Base-by-base conservation (phyloP, 92 coral and sea anemone species). In the Muricea muricata region DNA sequence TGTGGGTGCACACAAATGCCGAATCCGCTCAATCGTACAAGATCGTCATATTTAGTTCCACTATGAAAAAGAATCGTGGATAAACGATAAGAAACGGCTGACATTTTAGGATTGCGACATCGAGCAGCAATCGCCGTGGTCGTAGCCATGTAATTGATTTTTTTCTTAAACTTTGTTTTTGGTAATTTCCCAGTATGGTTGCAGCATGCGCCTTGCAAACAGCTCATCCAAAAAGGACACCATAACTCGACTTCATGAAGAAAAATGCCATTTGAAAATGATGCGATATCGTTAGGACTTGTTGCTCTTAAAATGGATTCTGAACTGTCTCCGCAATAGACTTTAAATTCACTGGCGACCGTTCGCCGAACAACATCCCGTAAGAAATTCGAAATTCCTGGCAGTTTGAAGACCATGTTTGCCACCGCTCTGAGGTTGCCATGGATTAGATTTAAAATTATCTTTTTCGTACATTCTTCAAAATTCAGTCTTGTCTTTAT, bases 221-320 rank as follows among this genome's bases (percentile, higher is more conserved):
- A 68, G 25, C 42, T 32, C 75, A 68, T 68, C 75, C 75, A 68
- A 14, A 68, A 68, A 13, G 75, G 75, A 68, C 75, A 68, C 11
- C 1, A 14, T 4, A 68, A 28, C 33, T 68, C 42, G 37, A 47
- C 75, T 68, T 68, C 75, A 25, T 68, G 41, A 4, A 68, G 34
- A 8, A 68, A 14, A 20, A 68, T 20, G 18, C 33, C 7, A 28
- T 68, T 68, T 14, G 75, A 68, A 68, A 68, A 68, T 10, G 34
- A 11, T 1, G 75, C 75, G 1, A 68, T 31, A 8, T 68, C 75
- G 4, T 21, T 8, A 45, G 40, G 75, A 4, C 46, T 35, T 10
- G 7, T 68, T 17, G 42, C 75, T 32, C 33, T 68, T 28, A 68
- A 35, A 1, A 35, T 35, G 2, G 75, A 68, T 10, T 35, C 5